Percentiles rank a stretch among this genome's conserved stretches.
phyloP scores from a whole-genome alignment of 2,797 vertebrate species.

The Menidia menidia region DNA sequence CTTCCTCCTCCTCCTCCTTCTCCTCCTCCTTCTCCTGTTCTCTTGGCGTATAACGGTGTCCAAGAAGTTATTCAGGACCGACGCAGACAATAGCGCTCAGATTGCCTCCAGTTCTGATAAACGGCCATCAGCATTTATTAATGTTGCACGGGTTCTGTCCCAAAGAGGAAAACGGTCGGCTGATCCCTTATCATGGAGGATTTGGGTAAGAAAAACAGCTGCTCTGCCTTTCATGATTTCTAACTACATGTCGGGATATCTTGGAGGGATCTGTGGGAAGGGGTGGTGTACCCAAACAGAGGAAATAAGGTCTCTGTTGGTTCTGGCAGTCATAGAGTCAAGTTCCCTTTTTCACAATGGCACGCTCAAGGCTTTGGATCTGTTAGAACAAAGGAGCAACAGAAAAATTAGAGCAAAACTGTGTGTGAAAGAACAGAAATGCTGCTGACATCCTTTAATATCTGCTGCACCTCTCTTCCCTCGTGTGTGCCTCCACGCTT shows the following conservation, averaged over 20 bases:
- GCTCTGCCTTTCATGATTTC: constrained; percentile 27
- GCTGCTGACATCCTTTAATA: background rate
- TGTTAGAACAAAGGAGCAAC: constrained; percentile 5
- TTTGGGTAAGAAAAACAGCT: constrained; percentile 75
- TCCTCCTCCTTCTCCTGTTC: constrained; percentile 48
- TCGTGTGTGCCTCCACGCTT: background rate
- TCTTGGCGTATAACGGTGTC: constrained; percentile 79
- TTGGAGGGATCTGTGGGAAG: constrained; percentile 58
- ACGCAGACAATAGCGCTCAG: constrained; percentile 65
- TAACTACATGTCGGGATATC: constrained; percentile 54
- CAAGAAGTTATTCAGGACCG: constrained; percentile 73
- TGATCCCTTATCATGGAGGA: constrained; percentile 79
- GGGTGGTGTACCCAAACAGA: constrained; percentile 64
- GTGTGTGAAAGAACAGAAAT: background rate
- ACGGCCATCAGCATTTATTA: constrained; percentile 43
- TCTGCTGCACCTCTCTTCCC: background rate
- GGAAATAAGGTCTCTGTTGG: constrained; percentile 60
- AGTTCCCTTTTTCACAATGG: constrained; percentile 19
- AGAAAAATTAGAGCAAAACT: background rate
- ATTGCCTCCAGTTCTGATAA: constrained; percentile 17
- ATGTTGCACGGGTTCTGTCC: constrained; percentile 38
- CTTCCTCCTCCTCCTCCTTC: constrained; percentile 56
- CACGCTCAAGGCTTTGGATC: constrained; percentile 15
- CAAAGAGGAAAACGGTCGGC: constrained; percentile 40
- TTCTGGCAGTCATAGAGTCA: constrained; percentile 32